These are phyloP conservation scores for Dysidea cf. avara DNA, from an alignment of 37 sponge, comb jelly and placozoan species.

Conservation along the genomic window DNA sequence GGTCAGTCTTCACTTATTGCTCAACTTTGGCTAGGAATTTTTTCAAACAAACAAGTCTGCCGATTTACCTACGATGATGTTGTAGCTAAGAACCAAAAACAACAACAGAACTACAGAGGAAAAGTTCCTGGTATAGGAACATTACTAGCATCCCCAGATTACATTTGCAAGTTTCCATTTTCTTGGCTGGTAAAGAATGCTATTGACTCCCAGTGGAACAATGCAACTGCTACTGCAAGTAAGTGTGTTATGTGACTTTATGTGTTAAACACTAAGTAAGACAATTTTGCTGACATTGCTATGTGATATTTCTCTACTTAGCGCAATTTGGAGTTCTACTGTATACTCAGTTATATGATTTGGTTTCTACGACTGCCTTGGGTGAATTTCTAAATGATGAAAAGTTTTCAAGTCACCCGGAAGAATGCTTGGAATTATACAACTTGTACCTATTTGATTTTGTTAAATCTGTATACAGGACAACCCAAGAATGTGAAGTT, in stretches of 20 bases:
- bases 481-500: conserved; percentile 22
- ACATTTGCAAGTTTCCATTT: conserved; percentile 47
- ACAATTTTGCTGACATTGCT: too few species aligned
- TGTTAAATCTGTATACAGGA: conserved; percentile 45
- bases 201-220: conserved; percentile 18
- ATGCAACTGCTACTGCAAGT: background rate
- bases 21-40: background rate
- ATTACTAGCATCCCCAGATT: background rate
- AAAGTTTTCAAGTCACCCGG: background rate
- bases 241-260: too few species aligned
- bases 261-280: too few species aligned
- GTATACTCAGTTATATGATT: conserved; percentile 28
- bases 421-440: conserved; percentile 37
- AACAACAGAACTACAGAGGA: background rate
- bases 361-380: conserved; percentile 23
- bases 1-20: background rate
- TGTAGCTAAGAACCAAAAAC: background rate
- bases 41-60: background rate
- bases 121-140: background rate
- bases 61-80: background rate
- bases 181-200: conserved; percentile 50
- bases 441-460: conserved; percentile 46
- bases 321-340: background rate
- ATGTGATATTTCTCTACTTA: too few species aligned
- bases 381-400: conserved; percentile 25